phyloP scores from a whole-genome alignment of 1,140 invertebrate species.

The Daktulosphaira vitifoliae region DNA sequence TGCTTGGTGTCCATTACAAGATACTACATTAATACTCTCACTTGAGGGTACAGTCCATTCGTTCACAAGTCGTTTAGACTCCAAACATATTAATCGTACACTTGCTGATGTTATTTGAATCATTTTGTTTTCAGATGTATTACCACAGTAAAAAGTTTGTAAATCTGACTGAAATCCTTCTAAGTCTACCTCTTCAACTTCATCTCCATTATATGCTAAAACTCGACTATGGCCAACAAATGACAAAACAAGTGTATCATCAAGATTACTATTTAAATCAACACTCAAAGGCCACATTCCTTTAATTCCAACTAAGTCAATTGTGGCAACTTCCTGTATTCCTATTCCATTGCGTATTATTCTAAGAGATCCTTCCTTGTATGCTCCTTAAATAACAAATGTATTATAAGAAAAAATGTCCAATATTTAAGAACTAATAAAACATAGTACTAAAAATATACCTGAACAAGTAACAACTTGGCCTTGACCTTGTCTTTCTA shows the following conservation, averaged over 20 bases:
- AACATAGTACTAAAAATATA: constrained; percentile 40
- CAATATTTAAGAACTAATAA: background rate
- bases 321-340: constrained; percentile 93
- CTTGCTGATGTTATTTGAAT: constrained; percentile 70
- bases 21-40: constrained; percentile 76
- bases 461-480: constrained; percentile 97
- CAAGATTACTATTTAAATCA: constrained; percentile 51
- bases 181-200: constrained; percentile 90
- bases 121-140: constrained; percentile 75
- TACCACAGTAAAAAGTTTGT: constrained; percentile 88
- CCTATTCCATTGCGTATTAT: constrained; percentile 97
- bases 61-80: constrained; percentile 57
- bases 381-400: constrained; percentile 60
- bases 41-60: constrained; percentile 69
- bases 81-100: constrained; percentile 57
- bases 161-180: constrained; percentile 77
- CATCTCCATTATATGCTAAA: constrained; percentile 38
- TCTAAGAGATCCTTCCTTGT: constrained; percentile 91
- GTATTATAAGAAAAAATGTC: constrained; percentile 14
- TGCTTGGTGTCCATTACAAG: constrained; percentile 73
- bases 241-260: constrained; percentile 84
- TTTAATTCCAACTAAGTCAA: constrained; percentile 94
- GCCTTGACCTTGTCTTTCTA: constrained; percentile 93
- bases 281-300: constrained; percentile 91
- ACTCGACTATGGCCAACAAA: constrained; percentile 63